Evolutionary conservation across 2,888 invertebrate species (phyloP), one percentile per base, ranked within the genome.

Genomic region (Spisula subtruncata): DNA sequence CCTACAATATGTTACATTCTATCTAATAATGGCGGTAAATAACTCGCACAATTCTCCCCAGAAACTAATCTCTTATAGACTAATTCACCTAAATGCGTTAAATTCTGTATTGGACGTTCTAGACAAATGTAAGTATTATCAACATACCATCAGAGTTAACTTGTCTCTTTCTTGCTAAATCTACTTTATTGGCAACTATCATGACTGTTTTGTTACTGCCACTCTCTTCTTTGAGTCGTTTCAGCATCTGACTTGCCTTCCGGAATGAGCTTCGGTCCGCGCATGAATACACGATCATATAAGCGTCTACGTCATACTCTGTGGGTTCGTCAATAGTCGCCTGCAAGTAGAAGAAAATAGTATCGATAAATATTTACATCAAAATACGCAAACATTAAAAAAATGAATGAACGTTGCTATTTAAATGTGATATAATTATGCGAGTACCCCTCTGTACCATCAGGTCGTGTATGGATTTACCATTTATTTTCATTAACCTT

Each of bases 151-250:
- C 98, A 16, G 98, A 97, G 35, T 98, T 97, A 93, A 99, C 98
- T 93, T 98, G 98, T 93, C 99, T 97, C 20, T 98, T 98, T 93
- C 99, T 97, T 0, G 98, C 99, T 94, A 99, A 97, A 96, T 99
- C 99, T 1, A 98, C 98, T 96, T 99, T 99, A 96, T 99, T 99
- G 75, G 98, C 99, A 1, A 99, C 99, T 20, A 99, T 97, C 92
- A 99, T 98, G 85, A 98, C 98, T 8, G 98, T 98, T 96, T 98
- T 98, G 87, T 98, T 98, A 0, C 98, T 98, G 95, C 98, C 98
- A 96, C 98, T 98, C 93, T 97, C 98, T 91, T 98, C 97, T 97
- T 98, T 98, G 87, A 99, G 97, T 96, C 98, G 98, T 94, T 98
- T 98, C 88, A 99, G 97, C 89, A 98, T 98, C 96, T 98, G 98